These are phyloP conservation scores for Dasyprocta punctata DNA, from an alignment of 2,113 vertebrate species.

Conservation along the genomic window DNA sequence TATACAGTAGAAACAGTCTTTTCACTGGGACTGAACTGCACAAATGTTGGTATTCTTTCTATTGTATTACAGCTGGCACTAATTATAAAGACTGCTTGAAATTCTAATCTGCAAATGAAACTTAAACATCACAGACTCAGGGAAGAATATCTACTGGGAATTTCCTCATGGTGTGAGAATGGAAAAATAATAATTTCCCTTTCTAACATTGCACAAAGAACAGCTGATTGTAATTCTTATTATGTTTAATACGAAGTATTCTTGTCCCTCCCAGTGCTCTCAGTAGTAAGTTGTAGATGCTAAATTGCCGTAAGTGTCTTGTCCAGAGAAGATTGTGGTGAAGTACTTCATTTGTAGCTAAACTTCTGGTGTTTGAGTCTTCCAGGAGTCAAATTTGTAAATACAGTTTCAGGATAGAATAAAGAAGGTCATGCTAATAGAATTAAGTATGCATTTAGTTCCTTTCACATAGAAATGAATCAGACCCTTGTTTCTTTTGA, in stretches of 20 bases:
- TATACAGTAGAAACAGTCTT: neutral
- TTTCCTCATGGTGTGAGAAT: neutral
- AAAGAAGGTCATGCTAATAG: neutral
- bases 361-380: constrained; percentile 21
- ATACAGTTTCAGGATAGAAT: neutral
- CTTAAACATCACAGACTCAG: neutral
- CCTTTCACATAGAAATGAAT: neutral
- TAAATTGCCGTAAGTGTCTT: neutral
- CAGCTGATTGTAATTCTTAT: neutral
- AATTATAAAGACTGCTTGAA: neutral
- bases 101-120: neutral
- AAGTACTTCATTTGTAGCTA: neutral
- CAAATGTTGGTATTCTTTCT: neutral
- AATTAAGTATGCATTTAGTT: neutral
- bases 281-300: neutral
- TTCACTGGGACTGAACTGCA: neutral
- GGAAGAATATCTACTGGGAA: neutral
- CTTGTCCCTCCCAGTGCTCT: neutral
- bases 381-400: neutral
- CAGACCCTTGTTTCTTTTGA: neutral
- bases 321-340: neutral
- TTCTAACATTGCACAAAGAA: neutral
- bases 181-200: neutral
- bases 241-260: neutral
- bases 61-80: neutral